phyloP scores from a whole-genome alignment of 2,888 invertebrate genomes.

The Pandemis cinnamomeana region DNA sequence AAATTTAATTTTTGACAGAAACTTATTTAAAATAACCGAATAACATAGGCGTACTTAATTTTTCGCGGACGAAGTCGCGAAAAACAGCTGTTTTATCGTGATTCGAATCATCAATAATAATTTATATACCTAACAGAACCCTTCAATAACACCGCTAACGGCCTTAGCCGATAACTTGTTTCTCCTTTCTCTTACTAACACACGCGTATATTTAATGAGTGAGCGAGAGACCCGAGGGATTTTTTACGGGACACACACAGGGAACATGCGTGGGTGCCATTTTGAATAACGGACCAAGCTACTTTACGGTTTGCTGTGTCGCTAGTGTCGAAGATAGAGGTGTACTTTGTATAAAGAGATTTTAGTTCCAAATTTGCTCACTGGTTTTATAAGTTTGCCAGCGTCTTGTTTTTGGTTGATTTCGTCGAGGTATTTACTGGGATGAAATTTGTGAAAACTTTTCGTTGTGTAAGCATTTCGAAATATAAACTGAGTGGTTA shows the following conservation, averaged over 20 bases:
- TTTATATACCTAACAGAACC: background rate
- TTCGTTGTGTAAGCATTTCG: background rate
- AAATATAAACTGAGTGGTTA: background rate
- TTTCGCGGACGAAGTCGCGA: no score
- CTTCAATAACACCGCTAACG: background rate
- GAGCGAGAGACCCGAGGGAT: constrained; percentile 34
- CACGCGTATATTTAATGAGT: background rate
- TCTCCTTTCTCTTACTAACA: constrained; percentile 16
- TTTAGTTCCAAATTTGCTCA: constrained; percentile 16
- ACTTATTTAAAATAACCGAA: no score
- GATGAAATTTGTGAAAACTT: background rate
- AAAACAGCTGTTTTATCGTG: no score
- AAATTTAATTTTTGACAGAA: no score
- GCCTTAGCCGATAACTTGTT: background rate
- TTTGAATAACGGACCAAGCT: constrained; percentile 25
- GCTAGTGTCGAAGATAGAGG: background rate
- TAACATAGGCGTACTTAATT: no score
- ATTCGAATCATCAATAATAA: no score
- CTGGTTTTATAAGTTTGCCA: background rate
- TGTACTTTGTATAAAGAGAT: background rate
- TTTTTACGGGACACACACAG: constrained; percentile 18
- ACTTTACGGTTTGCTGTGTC: constrained; percentile 6
- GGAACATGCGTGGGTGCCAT: constrained; percentile 35
- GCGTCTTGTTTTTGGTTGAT: constrained; percentile 3
- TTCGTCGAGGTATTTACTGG: background rate